These are phyloP conservation scores for Onthophagus taurus DNA, from an alignment of 1,140 invertebrate species.

Conservation along the genomic window DNA sequence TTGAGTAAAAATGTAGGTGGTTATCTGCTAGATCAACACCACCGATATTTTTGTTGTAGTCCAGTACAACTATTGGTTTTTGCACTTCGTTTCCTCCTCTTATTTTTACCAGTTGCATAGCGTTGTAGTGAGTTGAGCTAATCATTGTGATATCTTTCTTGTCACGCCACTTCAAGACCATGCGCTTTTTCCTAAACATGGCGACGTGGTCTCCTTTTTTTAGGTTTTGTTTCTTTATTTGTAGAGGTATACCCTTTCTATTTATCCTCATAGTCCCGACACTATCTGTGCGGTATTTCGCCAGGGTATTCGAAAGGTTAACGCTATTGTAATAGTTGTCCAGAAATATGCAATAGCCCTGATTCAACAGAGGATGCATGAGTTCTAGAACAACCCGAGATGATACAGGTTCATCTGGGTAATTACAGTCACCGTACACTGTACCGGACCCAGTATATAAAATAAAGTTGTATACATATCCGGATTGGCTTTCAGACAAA, in stretches of 20 bases:
- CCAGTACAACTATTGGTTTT: neutral
- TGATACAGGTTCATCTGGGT: conserved; percentile 2
- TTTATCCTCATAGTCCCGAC: too few species aligned
- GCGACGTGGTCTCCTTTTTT: conserved; percentile 2
- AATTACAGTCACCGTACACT: conserved; percentile 1
- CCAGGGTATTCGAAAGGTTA: neutral
- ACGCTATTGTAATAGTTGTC: neutral
- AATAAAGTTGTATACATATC: conserved; percentile 27
- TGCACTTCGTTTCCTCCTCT: neutral
- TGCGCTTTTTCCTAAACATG: neutral
- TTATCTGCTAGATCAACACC: neutral
- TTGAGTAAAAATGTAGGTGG: neutral
- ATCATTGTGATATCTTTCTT: conserved; percentile 2
- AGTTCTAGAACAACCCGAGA: neutral
- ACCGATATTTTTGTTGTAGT: neutral
- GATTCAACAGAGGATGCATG: neutral
- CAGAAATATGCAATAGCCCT: neutral
- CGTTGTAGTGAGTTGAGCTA: neutral
- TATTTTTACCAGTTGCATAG: neutral
- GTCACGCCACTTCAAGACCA: neutral
- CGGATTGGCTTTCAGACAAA: conserved; percentile 26
- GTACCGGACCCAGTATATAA: conserved; percentile 23
- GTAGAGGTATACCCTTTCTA: neutral
- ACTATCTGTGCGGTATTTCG: neutral
- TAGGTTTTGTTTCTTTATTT: conserved; percentile 1